phyloP scores from a whole-genome alignment of 2,797 vertebrate genomes.

The Momotus momota region DNA sequence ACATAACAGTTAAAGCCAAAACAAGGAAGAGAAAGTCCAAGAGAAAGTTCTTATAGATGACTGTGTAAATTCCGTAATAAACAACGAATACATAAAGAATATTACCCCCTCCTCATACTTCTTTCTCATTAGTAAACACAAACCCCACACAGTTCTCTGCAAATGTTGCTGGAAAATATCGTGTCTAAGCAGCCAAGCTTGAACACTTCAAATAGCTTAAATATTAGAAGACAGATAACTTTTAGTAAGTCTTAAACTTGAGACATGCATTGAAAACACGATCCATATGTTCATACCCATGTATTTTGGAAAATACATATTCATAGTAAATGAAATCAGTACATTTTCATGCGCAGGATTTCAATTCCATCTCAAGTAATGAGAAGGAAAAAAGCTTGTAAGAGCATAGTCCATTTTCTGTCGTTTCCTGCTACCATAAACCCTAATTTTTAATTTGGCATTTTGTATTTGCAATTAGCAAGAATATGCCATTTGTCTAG shows the following conservation, averaged over 20 bases:
- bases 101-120: neutral
- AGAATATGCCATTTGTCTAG: constrained; percentile 30
- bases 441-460: neutral
- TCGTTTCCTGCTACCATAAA: constrained; percentile 11
- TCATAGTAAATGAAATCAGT: neutral
- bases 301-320: constrained; percentile 15
- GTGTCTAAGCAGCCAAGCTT: neutral
- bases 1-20: neutral
- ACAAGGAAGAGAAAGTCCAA: neutral
- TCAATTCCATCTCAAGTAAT: neutral
- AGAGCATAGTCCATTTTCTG: neutral
- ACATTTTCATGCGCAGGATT: neutral
- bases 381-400: neutral
- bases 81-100: neutral
- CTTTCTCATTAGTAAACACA: neutral
- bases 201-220: neutral
- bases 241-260: neutral
- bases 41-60: neutral
- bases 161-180: constrained; percentile 1
- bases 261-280: neutral
- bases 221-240: constrained; percentile 4
- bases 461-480: constrained; percentile 43
- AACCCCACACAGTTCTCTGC: neutral
- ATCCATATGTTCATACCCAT: neutral
- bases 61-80: neutral